Base-by-base conservation (phyloP, 2,113 vertebrate genomes). In the Castor canadensis region DNA sequence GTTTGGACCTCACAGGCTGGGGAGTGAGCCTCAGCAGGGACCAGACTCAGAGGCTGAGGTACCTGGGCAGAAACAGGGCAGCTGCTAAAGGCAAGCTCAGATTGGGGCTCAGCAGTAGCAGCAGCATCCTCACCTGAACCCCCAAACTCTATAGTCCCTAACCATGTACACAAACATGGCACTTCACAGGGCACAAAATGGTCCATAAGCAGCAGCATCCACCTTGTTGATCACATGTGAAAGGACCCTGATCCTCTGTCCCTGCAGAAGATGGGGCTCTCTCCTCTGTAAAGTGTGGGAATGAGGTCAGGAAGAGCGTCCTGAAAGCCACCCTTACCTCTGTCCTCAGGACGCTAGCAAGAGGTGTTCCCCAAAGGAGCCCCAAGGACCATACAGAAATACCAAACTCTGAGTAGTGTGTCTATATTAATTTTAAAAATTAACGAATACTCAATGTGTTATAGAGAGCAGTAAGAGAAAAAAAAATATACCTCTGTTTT, bases 111-210 rank as follows among this genome's bases (percentile, higher is more conserved):
- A 19, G 32, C 71, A 77, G 0, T 4, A 17, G 26, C 56, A 40
- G 40, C 3, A 1, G 17, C 2, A 5, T 4, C 47, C 35, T 72
- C 38, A 6, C 32, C 64, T 0, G 22, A n/a, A 43, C 32, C 66
- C 71, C 28, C 20, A 10, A 38, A 58, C 56, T 32, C 1, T 35
- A 77, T 54, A 32, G 30, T 52, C 6, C n/a, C n/a, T n/a, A n/a
- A 2, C 26, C 45, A 38, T 26, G 0, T 1, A 43, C 43, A 19
- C 0, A 1, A 28, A 49, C 43, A 24, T 6, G 7, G 32, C 24
- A 7, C 72, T 73, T 24, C n/a, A 3, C 3, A 1, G 5, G 5
- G 40, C 6, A 43, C 24, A 16, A 30, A 28, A 45, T 24, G 1
- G 24, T 62, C 56, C 60, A 49, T 4, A 0, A 45, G 43, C 35